phyloP scores from a whole-genome alignment of 2,797 vertebrate species.

The Tadarida brasiliensis region DNA sequence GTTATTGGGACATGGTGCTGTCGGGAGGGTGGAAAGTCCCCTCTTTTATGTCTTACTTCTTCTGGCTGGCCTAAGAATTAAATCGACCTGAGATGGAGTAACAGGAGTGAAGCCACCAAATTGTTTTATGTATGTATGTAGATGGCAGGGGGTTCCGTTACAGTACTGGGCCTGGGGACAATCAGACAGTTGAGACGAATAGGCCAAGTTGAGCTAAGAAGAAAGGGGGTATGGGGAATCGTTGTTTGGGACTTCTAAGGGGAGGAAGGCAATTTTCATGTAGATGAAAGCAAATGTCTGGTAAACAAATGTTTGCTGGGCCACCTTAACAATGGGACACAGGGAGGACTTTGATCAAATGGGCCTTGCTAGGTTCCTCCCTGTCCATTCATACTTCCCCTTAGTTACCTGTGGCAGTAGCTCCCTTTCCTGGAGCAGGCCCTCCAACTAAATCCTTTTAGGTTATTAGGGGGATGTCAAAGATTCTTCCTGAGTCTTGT shows the following conservation, averaged over 20 bases:
- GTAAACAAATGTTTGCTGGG: background rate
- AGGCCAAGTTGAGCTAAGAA: background rate
- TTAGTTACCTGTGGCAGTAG: background rate
- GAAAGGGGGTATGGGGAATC: background rate
- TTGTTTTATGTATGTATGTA: background rate
- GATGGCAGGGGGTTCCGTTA: background rate
- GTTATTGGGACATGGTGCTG: background rate
- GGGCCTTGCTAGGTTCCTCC: background rate
- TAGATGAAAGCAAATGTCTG: background rate
- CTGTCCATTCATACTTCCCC: background rate
- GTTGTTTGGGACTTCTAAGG: background rate
- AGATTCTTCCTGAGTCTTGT: too few relatives aligned
- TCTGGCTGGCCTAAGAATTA: background rate
- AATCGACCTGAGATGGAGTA: too few relatives aligned
- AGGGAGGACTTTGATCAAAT: background rate
- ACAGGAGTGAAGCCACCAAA: background rate
- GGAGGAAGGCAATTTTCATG: background rate
- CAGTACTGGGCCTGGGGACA: background rate
- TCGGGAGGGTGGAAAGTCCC: too few relatives aligned
- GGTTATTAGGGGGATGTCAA: too few relatives aligned
- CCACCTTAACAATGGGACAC: background rate
- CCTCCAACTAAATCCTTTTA: background rate
- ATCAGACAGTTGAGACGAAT: background rate
- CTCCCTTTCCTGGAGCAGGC: background rate
- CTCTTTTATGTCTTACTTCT: background rate